Conservation (phyloP, 2,888 invertebrate species). For the Eurois occulta region DNA sequence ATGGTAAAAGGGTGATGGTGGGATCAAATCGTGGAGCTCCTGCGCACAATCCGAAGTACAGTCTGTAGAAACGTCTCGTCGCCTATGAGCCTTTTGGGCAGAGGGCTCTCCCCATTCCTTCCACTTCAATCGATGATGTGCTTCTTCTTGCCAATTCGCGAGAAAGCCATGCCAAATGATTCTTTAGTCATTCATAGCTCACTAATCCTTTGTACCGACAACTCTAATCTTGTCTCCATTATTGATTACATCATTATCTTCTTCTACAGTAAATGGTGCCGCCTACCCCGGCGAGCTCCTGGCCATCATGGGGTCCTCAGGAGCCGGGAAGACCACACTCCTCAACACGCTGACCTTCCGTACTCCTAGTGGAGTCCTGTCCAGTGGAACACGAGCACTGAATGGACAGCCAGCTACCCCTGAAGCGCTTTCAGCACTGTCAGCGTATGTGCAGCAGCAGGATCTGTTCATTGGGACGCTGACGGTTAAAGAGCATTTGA, state of each 20-base stretch:
- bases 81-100: no score
- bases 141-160: no score
- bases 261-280: slow-evolving; percentile 93
- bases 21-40: no score
- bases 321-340: slow-evolving; percentile 98
- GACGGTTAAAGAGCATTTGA: slow-evolving; percentile 96
- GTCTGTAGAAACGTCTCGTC: no score
- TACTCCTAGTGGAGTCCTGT: slow-evolving; percentile 92
- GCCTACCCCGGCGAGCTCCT: slow-evolving; percentile 96
- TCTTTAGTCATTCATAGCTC: background rate
- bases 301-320: slow-evolving; percentile 97
- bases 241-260: background rate
- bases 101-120: no score
- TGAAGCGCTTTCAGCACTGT: slow-evolving; percentile 93
- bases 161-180: no score
- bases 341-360: slow-evolving; percentile 97
- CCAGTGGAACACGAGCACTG: slow-evolving; percentile 91
- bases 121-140: no score
- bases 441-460: slow-evolving; percentile 98
- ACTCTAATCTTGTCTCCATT: background rate
- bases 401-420: slow-evolving; percentile 95
- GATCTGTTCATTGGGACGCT: slow-evolving; percentile 97
- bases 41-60: no score
- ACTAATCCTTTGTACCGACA: background rate
- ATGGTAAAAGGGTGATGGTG: no score